Evolutionary conservation across 2,113 vertebrate genomes (phyloP), one percentile per base, ranked within the genome.

Genomic region (Emydura subglobosa): DNA sequence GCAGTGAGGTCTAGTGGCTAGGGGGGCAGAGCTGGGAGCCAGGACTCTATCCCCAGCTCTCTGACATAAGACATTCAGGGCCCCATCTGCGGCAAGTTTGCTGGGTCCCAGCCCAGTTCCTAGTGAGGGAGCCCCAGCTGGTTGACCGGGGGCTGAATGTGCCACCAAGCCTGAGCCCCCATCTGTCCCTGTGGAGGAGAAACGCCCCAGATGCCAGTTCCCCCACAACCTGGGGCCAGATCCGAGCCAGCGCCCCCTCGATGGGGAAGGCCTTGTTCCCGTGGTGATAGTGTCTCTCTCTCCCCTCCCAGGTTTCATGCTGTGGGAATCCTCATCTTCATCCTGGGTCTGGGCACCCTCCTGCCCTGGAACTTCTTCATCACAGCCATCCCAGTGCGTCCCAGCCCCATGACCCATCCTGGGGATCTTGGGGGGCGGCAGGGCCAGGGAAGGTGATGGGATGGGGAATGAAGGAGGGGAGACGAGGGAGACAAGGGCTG

Each of bases 331-430:
- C 97, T 98, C 86, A 99, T 99, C 98, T 99, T 99, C 87, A 98
- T 99, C 83, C 97, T 99, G 55, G 99, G 99, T 12, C 97, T 99
- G 94, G 99, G 99, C 86, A 99, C 99, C 0, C 97, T 99, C 42
- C 97, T 99, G 7, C 99, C 99, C 34, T 99, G 99, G 99, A 99
- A 99, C 96, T 99, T 99, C 97, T 99, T 99, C 98, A 99, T 99
- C 98, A 99, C 99, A 0, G 99, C 99, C 29, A 99, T 98, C 86
- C 93, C 98, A 98, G 99, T 99, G 98, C 98, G 96, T 95, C 9
- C 10, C 31, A 7, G 49, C 7, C 13, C 59, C 4, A 5, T 39
- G 25, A 50, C 14, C 99, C 29, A 99, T 98, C 86, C 93, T 98
- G 61, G 61, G 14, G 34, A 3, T 80, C 44, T 79, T 54, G 42